These are phyloP conservation scores for Vombatus ursinus DNA, from an alignment of 2,113 vertebrate species.

Conservation along the genomic window DNA sequence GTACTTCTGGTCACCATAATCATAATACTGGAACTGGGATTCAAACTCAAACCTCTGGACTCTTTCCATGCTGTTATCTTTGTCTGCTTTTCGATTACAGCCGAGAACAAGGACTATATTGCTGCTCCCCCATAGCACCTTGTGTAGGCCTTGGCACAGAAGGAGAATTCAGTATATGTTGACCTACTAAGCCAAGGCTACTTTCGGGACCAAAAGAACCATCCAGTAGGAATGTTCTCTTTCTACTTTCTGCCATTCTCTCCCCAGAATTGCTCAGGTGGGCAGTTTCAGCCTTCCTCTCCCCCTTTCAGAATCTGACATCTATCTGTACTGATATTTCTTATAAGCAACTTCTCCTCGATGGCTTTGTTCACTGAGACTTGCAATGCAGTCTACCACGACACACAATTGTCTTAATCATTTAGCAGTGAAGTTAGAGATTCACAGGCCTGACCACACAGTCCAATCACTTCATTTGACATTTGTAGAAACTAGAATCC, in stretches of 20 bases:
- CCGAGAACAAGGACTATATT: background rate
- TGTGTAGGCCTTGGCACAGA: background rate
- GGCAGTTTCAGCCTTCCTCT: background rate
- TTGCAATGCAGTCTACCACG: background rate
- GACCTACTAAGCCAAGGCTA: background rate
- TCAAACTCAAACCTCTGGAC: slow-evolving; percentile 11
- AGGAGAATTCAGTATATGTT: background rate
- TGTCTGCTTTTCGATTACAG: background rate
- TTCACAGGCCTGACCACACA: background rate
- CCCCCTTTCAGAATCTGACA: background rate
- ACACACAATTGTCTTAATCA: background rate
- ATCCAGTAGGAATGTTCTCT: background rate
- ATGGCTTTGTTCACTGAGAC: background rate
- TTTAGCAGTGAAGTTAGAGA: background rate
- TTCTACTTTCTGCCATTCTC: background rate
- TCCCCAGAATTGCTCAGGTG: background rate
- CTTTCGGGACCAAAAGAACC: background rate
- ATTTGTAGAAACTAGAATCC: background rate
- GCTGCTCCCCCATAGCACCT: background rate
- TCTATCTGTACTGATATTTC: background rate
- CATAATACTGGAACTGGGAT: background rate
- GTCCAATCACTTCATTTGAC: background rate
- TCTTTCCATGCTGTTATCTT: background rate
- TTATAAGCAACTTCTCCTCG: background rate
- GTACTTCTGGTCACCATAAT: background rate